Percentiles rank a stretch among this genome's conserved stretches.
phyloP scores from a whole-genome alignment of 2,888 invertebrate genomes.

The Trachelus tabidus region DNA sequence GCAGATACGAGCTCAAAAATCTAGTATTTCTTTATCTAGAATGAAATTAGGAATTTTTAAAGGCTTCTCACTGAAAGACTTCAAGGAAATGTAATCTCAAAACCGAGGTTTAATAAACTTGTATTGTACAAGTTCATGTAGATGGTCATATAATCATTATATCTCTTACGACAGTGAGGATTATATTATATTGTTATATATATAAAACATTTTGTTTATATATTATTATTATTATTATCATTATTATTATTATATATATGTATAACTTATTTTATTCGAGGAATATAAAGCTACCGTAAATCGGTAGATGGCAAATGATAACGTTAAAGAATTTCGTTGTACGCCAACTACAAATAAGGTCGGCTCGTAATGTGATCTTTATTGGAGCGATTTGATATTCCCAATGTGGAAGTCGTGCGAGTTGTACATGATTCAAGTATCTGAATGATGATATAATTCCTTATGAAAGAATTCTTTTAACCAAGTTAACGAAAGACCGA shows the following conservation, averaged over 20 bases:
- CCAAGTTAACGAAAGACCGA: neutral
- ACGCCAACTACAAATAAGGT: neutral
- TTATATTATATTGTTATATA: conserved; percentile 27
- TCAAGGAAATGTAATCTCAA: too few species aligned
- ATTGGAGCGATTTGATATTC: neutral
- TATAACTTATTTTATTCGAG: conserved; percentile 31
- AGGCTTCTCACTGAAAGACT: too few species aligned
- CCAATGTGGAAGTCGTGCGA: neutral
- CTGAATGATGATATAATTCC: neutral
- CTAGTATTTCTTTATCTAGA: neutral
- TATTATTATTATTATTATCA: conserved; percentile 33
- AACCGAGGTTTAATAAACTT: too few species aligned
- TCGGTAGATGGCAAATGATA: conserved; percentile 39
- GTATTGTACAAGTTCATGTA: conserved; percentile 28
- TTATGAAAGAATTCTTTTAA: neutral
- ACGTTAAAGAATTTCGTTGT: conserved; percentile 21
- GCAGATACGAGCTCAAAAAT: neutral
- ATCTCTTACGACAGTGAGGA: conserved; percentile 37
- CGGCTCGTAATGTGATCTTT: neutral
- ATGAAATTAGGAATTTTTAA: neutral
- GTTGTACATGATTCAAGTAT: neutral
- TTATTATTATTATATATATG: too few species aligned
- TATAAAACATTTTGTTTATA: conserved; percentile 46
- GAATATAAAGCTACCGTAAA: conserved; percentile 43
- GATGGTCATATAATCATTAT: conserved; percentile 29